Percentiles rank a stretch among this genome's conserved stretches.
Conservation (phyloP, 2,797 vertebrate genomes). For the Kryptopterus vitreolus region DNA sequence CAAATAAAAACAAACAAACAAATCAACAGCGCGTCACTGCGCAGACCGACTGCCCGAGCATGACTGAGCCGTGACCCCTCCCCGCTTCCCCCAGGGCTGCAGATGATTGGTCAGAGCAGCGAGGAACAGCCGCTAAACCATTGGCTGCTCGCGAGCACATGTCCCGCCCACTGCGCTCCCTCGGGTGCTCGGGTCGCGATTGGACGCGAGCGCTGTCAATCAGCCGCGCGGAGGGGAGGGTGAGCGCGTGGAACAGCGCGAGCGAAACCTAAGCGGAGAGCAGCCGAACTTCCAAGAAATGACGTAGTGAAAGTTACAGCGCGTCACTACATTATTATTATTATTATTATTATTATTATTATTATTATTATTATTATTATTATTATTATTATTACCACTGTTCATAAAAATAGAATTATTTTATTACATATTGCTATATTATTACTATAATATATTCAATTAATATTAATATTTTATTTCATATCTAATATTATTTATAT, state of each 20-base stretch:
- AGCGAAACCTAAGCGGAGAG: slow-evolving; percentile 36
- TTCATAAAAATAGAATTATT: too few species aligned
- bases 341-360: too few species aligned
- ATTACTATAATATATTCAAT: too few species aligned
- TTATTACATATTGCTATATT: too few species aligned
- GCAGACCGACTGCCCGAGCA: too few species aligned
- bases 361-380: too few species aligned
- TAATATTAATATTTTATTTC: too few species aligned
- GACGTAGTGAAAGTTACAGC: slow-evolving; percentile 37
- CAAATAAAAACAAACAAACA: slow-evolving; percentile 2
- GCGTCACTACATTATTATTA: background rate
- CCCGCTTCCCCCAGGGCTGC: background rate
- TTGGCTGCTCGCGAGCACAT: background rate
- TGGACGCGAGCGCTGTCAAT: slow-evolving; percentile 56
- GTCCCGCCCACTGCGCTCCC: background rate
- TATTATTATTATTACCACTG: too few species aligned
- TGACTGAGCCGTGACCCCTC: rapidly evolving
- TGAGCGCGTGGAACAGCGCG: background rate
- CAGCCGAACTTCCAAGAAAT: slow-evolving; percentile 41
- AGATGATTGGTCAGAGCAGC: slow-evolving; percentile 11
- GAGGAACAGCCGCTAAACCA: background rate
- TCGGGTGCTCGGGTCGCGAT: background rate
- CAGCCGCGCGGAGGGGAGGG: background rate
- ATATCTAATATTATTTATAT: too few species aligned
- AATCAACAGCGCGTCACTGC: too few species aligned